Evolutionary conservation across 37 sponge, comb jelly and placozoan species (phyloP).

Genomic region (Dysidea cf. avara): DNA sequence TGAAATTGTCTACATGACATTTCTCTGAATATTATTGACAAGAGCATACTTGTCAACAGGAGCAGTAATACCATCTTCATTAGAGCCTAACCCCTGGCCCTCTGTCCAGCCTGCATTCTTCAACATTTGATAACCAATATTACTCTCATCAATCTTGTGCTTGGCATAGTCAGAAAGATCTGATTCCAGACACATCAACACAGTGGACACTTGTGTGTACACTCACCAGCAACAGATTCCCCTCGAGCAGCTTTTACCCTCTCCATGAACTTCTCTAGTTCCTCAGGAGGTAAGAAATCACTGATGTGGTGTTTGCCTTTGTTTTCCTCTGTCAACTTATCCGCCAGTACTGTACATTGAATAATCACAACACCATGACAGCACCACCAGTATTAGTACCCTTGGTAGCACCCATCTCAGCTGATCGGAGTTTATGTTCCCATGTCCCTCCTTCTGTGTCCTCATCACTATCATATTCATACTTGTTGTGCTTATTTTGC

Average conservation of each 20-base stretch:
- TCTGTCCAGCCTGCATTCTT: conserved; percentile 97
- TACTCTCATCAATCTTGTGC: conserved; percentile 78
- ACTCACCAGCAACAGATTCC: conserved; percentile 46
- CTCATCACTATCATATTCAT: conserved; percentile 97
- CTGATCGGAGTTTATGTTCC: conserved; percentile 87
- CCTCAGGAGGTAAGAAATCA: conserved; percentile 93
- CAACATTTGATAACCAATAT: conserved; percentile 94
- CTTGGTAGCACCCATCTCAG: conserved; percentile 80
- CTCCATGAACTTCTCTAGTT: conserved; percentile 81
- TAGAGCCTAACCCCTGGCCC: conserved; percentile 86
- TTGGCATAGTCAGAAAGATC: conserved; percentile 79
- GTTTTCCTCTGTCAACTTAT: conserved; percentile 51
- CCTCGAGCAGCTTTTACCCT: conserved; percentile 69
- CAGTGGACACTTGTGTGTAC: too few relatives aligned
- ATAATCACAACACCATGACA: too few relatives aligned
- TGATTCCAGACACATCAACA: not conserved
- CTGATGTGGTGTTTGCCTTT: conserved; percentile 95
- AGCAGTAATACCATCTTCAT: conserved; percentile 77
- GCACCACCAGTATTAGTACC: conserved; percentile 19
- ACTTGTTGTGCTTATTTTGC: conserved; percentile 44
- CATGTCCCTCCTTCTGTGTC: conserved; percentile 87
- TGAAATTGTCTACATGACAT: not conserved
- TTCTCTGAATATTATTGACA: not conserved
- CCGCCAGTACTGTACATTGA: conserved; percentile 36
- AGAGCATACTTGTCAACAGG: conserved; percentile 89